These are phyloP conservation scores for Poeciliopsis paucimaculata DNA, from an alignment of 2,797 vertebrate genomes.

Conservation along the genomic window DNA sequence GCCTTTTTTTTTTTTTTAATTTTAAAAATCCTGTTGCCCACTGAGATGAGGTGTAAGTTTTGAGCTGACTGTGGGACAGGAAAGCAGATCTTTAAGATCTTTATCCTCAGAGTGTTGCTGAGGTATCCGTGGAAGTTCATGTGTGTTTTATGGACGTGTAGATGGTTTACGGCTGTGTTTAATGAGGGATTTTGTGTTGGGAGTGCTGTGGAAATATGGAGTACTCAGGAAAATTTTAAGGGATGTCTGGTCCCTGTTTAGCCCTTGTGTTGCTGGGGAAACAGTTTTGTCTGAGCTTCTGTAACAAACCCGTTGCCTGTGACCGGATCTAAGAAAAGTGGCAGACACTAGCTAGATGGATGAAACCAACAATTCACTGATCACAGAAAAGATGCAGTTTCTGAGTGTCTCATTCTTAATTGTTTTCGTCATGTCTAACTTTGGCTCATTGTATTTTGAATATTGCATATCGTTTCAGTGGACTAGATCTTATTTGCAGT, in stretches of 20 bases:
- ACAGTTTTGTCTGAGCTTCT: background rate
- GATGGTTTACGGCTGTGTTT: background rate
- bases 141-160: background rate
- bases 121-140: background rate
- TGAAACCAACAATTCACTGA: background rate
- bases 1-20: background rate
- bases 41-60: background rate
- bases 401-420: background rate
- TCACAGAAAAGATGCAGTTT: background rate
- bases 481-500: background rate
- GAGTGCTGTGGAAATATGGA: background rate
- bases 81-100: background rate
- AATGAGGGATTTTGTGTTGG: background rate
- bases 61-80: background rate
- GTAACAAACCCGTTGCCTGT: background rate
- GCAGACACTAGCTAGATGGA: background rate
- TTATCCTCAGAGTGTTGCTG: background rate
- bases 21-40: background rate
- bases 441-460: background rate
- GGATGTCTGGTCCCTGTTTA: background rate
- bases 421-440: background rate
- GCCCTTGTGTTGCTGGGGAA: background rate
- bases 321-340: background rate
- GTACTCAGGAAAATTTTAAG: background rate
- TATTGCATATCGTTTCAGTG: background rate